Evolutionary conservation across 2,797 vertebrate genomes (phyloP).

Genomic region (Vipera ursinii): DNA sequence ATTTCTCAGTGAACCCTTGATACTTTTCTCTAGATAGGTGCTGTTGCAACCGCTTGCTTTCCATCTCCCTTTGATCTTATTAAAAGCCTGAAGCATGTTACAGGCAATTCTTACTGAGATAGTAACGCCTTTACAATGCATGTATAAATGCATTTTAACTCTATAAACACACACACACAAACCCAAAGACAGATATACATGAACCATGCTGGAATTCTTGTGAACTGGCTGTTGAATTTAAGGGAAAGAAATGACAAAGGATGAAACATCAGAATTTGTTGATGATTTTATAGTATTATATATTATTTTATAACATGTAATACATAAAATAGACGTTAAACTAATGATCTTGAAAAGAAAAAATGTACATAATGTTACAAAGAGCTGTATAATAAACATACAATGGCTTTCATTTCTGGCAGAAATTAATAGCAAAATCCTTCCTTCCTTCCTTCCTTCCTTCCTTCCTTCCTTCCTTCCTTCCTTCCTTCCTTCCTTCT

Average conservation of each 20-base stretch:
- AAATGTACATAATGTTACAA: neutral
- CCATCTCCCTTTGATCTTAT: slow-evolving; percentile 7
- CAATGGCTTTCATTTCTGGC: neutral
- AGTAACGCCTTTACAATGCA: neutral
- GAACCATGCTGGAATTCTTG: neutral
- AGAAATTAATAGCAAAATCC: neutral
- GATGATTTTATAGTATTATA: neutral
- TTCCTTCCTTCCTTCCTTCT: too few species aligned
- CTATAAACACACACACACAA: slow-evolving; percentile 3
- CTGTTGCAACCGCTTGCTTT: slow-evolving; percentile 9
- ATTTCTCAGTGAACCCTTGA: neutral
- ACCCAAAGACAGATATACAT: neutral
- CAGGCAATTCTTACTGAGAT: slow-evolving; percentile 11
- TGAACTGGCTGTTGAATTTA: neutral
- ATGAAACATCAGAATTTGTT: neutral
- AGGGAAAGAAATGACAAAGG: neutral
- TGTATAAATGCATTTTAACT: neutral
- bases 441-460: too few species aligned
- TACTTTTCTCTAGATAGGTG: slow-evolving; percentile 11
- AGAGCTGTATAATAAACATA: neutral
- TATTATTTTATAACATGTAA: neutral
- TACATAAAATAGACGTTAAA: neutral
- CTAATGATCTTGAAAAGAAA: neutral
- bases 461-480: too few species aligned
- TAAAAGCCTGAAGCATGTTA: neutral